phyloP scores from a whole-genome alignment of 1,140 invertebrate genomes.

The Teleogryllus occipitalis region DNA sequence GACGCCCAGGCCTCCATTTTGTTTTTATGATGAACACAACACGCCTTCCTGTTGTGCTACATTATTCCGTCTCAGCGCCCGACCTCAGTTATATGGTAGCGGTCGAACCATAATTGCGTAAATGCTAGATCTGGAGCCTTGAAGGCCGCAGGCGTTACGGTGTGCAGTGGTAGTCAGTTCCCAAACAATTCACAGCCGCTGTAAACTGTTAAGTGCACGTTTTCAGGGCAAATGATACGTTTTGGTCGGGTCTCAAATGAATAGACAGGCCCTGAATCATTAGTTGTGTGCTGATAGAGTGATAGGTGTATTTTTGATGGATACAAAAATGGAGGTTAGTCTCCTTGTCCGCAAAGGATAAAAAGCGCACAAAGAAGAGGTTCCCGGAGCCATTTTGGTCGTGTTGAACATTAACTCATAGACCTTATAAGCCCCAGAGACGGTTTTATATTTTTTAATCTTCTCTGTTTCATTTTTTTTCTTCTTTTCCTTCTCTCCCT shows the following conservation, averaged over 20 bases:
- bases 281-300: conserved; percentile 14
- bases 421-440: not conserved
- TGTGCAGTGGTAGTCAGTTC: not conserved
- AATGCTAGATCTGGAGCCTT: not conserved
- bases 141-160: not conserved
- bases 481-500: not conserved
- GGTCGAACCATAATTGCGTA: not conserved
- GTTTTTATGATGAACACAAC: not conserved
- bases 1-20: not conserved
- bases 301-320: conserved; percentile 17
- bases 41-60: not conserved
- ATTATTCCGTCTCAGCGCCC: not conserved
- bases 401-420: conserved; percentile 1
- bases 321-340: not conserved
- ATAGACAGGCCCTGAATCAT: not conserved
- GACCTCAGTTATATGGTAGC: not conserved
- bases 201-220: not conserved
- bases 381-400: conserved; percentile 9
- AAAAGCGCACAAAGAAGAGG: not conserved
- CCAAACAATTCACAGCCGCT: not conserved
- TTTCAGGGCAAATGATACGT: not conserved
- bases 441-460: not conserved
- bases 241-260: not conserved
- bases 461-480: not conserved
- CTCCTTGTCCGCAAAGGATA: not conserved